A percentile compares a stretch with the other conserved stretches of the same genome.
Evolutionary conservation across 1,140 invertebrate species (phyloP).

Genomic region (Parapsyche elsis): DNA sequence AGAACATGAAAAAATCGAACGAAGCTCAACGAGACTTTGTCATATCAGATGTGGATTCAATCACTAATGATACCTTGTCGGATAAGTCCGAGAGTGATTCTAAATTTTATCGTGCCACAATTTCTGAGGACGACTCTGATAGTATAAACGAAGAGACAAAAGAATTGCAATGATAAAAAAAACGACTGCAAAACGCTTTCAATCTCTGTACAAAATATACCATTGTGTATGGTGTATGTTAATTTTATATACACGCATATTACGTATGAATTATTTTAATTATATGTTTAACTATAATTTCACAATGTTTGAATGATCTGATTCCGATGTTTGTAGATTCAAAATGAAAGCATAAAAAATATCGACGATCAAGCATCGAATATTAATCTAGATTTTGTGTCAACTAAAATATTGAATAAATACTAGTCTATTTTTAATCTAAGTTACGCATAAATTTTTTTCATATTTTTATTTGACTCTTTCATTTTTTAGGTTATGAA

Average conservation of each 20-base stretch:
- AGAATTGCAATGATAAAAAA: too few species aligned
- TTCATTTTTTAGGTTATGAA: too few species aligned
- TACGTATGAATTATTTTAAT: too few species aligned
- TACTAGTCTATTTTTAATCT: constrained; percentile 1
- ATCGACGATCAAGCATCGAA: neutral
- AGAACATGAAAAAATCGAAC: constrained; percentile 55
- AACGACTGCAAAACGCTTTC: neutral
- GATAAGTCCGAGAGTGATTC: too few species aligned
- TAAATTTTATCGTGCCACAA: too few species aligned
- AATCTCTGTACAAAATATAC: constrained; percentile 3
- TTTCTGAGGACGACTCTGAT: too few species aligned
- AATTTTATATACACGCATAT: neutral
- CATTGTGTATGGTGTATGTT: neutral
- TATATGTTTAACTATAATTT: too few species aligned
- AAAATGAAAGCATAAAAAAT: neutral
- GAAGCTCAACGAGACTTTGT: neutral
- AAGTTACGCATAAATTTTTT: neutral
- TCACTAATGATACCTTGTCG: too few species aligned
- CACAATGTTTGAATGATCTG: too few species aligned
- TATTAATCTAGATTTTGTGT: neutral
- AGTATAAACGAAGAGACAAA: too few species aligned
- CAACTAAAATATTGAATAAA: neutral
- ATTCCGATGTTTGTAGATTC: neutral
- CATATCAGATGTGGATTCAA: too few species aligned
- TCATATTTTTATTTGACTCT: neutral